phyloP scores from a whole-genome alignment of 2,797 vertebrate species.

The Hapalemur alaotrensis region DNA sequence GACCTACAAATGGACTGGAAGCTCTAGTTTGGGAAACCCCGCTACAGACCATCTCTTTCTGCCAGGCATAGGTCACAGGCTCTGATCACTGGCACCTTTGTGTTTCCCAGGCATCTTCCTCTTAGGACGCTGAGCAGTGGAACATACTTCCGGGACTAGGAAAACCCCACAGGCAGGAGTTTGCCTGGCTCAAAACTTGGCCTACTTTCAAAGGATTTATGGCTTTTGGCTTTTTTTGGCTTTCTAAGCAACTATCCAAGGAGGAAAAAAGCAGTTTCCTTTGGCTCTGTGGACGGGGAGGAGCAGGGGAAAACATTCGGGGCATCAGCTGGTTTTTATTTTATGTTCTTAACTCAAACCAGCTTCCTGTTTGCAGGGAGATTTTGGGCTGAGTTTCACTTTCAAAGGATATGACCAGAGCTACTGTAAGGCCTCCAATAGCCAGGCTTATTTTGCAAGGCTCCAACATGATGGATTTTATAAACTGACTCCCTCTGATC shows the following conservation, averaged over 20 bases:
- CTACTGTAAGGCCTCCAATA: background rate
- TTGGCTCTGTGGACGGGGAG: conserved; percentile 51
- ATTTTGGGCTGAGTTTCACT: conserved; percentile 54
- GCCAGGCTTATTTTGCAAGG: conserved; percentile 3
- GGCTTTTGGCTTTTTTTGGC: conserved; percentile 51
- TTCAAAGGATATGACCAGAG: conserved; percentile 49
- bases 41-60: background rate
- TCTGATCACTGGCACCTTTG: background rate
- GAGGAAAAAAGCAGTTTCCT: conserved; percentile 52
- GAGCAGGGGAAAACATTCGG: conserved; percentile 63
- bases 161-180: conserved; percentile 41
- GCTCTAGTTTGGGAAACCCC: background rate
- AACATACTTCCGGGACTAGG: conserved; percentile 31
- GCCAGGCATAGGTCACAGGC: background rate
- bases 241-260: conserved; percentile 60
- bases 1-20: background rate
- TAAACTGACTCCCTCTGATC: background rate
- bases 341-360: conserved; percentile 75
- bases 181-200: conserved; percentile 59
- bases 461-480: background rate
- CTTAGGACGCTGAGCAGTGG: background rate
- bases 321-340: conserved; percentile 79
- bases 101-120: conserved; percentile 40
- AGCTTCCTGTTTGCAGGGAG: conserved; percentile 75
- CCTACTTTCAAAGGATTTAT: conserved; percentile 70